A percentile compares a stretch with the other conserved stretches of the same genome.
Evolutionary conservation across 2,797 vertebrate genomes (phyloP).

Genomic region (Phataginus tricuspis): DNA sequence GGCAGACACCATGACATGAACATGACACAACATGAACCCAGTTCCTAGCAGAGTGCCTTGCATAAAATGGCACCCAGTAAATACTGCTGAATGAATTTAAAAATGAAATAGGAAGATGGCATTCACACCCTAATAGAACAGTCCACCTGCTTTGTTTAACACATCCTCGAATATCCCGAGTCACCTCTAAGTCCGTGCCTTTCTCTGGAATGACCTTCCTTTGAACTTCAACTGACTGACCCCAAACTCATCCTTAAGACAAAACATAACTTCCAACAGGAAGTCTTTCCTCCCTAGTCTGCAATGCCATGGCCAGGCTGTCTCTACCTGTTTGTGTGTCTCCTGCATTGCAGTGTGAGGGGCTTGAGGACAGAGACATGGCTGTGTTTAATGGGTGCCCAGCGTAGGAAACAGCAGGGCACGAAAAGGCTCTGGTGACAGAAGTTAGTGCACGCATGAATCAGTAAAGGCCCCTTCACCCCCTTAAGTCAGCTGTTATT

Average conservation of each 20-base stretch:
- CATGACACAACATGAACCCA: not conserved
- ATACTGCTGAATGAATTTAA: not conserved
- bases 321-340: not conserved
- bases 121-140: not conserved
- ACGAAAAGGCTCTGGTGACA: not conserved
- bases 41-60: not conserved
- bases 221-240: not conserved
- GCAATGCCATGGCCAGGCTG: not conserved
- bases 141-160: not conserved
- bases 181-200: not conserved
- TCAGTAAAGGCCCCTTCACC: not conserved
- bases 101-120: not conserved
- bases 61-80: not conserved
- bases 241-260: not conserved
- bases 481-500: not conserved
- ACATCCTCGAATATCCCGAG: not conserved
- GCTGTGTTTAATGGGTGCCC: not conserved
- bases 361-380: not conserved
- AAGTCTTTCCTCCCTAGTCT: not conserved
- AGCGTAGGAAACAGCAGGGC: not conserved
- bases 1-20: not conserved
- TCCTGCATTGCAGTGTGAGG: not conserved
- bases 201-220: not conserved
- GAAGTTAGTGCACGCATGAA: not conserved
- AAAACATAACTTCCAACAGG: not conserved